Conservation (phyloP, 1,140 invertebrate genomes). For the Lasioglossum baleicum region DNA sequence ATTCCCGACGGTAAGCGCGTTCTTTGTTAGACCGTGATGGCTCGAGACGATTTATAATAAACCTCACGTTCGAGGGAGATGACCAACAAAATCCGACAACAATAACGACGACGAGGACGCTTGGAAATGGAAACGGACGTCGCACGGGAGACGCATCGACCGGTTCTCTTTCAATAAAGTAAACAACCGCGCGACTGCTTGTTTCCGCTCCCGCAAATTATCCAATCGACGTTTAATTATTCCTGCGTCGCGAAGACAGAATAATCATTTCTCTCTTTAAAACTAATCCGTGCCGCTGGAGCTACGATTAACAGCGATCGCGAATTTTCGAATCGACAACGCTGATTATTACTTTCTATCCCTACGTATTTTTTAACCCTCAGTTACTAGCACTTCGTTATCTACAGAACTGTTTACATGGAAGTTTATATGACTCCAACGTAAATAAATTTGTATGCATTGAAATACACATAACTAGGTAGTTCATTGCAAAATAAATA, state of each 20-base stretch:
- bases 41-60: conserved; percentile 21
- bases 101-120: no score
- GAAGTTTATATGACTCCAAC: no score
- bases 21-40: not conserved
- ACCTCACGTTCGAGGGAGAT: not conserved
- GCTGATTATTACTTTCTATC: no score
- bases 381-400: no score
- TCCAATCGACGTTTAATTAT: not conserved
- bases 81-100: not conserved
- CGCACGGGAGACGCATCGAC: not conserved
- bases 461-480: no score
- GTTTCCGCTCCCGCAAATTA: not conserved
- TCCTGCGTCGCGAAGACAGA: not conserved
- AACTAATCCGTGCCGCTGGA: not conserved
- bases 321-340: not conserved
- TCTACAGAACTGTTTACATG: no score
- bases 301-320: not conserved
- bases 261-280: not conserved
- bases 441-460: no score
- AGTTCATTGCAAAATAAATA: no score
- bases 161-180: not conserved
- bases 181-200: not conserved
- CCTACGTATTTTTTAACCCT: no score
- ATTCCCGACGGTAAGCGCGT: not conserved
- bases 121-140: conserved; percentile 3